These are phyloP conservation scores for Dendrocopos noguchii DNA, from an alignment of 2,113 vertebrate genomes.

Conservation along the genomic window DNA sequence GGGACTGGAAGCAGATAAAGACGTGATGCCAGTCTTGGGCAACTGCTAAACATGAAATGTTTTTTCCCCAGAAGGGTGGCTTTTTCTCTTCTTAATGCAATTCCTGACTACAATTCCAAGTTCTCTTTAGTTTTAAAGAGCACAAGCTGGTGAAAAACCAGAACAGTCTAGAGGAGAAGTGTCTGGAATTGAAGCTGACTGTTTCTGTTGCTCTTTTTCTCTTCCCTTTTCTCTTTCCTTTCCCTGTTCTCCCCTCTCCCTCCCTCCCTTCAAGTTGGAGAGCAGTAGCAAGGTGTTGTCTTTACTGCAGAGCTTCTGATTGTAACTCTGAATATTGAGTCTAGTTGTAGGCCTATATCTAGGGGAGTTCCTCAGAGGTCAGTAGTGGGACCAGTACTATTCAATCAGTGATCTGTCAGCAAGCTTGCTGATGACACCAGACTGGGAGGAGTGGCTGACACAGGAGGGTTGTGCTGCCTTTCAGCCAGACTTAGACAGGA, in stretches of 20 bases:
- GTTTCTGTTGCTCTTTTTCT: background rate
- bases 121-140: background rate
- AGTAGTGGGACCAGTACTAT: no score
- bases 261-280: conserved; percentile 41
- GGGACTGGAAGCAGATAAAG: background rate
- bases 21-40: background rate
- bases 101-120: background rate
- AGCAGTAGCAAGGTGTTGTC: background rate
- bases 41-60: background rate
- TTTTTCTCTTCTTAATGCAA: background rate
- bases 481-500: no score
- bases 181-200: background rate
- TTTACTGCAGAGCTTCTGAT: background rate
- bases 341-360: no score
- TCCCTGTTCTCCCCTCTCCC: no score
- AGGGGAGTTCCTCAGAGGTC: no score
- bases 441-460: no score
- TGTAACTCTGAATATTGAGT: background rate
- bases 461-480: no score
- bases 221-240: no score
- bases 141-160: background rate
- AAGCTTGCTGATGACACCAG: no score
- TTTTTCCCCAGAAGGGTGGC: background rate
- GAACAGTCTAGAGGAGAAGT: background rate
- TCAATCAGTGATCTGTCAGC: no score